These are phyloP conservation scores for Copsychus sechellarum DNA, from an alignment of 2,113 vertebrate species.

Conservation along the genomic window DNA sequence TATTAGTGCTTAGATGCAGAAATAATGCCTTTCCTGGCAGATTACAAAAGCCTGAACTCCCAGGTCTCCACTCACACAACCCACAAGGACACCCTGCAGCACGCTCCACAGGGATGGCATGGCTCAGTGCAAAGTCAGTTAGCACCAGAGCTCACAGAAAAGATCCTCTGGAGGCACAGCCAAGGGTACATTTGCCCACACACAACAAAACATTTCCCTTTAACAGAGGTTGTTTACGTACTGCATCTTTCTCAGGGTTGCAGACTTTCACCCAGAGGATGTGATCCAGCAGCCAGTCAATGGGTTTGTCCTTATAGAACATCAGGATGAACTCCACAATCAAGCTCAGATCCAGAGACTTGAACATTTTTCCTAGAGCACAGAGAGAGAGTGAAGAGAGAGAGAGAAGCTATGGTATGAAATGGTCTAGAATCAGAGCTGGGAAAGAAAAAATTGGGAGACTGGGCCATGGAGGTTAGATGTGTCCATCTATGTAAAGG, in stretches of 20 bases:
- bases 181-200: rapidly evolving
- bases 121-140: background rate
- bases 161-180: background rate
- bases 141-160: background rate
- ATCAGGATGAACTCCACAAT: constrained; percentile 99
- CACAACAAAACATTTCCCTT: background rate
- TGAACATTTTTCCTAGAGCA: constrained; percentile 94
- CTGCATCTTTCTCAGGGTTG: constrained; percentile 98
- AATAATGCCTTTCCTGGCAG: constrained; percentile 19
- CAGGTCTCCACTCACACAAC: background rate
- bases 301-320: constrained; percentile 99
- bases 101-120: background rate
- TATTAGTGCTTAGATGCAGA: constrained; percentile 14
- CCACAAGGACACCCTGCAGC: background rate
- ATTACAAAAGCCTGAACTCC: background rate
- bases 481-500: background rate
- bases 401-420: background rate
- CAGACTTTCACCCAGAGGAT: constrained; percentile 99
- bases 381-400: background rate
- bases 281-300: constrained; percentile 98
- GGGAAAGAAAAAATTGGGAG: background rate
- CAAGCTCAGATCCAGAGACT: constrained; percentile 93
- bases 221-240: constrained; percentile 65
- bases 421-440: background rate
- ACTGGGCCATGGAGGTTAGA: background rate